Percentiles rank a stretch among this genome's conserved stretches.
phyloP scores from a whole-genome alignment of 2,888 invertebrate genomes.

The Drosophila recens region DNA sequence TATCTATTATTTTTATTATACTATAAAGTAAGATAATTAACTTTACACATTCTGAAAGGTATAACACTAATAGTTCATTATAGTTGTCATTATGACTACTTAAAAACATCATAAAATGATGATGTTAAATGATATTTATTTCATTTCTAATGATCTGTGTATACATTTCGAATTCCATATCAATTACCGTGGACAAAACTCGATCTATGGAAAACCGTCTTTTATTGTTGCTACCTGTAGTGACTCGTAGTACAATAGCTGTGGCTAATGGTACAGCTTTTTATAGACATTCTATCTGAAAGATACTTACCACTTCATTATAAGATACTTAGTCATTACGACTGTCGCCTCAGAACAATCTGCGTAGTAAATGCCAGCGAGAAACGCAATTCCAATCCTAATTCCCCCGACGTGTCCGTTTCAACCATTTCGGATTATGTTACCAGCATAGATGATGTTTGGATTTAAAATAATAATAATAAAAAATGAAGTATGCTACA shows the following conservation, averaged over 20 bases:
- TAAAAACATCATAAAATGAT: background rate
- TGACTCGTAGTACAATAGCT: constrained; percentile 4
- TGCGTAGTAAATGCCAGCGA: constrained; percentile 47
- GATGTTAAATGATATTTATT: constrained; percentile 8
- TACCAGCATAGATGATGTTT: constrained; percentile 51
- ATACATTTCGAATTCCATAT: constrained; percentile 16
- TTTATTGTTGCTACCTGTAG: constrained; percentile 12
- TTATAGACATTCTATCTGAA: constrained; percentile 14
- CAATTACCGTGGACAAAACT: constrained; percentile 6
- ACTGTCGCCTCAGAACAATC: constrained; percentile 48
- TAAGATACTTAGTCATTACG: constrained; percentile 70
- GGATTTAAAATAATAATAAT: constrained; percentile 21
- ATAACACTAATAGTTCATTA: background rate
- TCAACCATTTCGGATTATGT: constrained; percentile 45
- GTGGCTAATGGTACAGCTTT: background rate
- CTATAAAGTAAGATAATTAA: background rate
- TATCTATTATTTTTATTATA: background rate
- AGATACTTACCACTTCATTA: constrained; percentile 72
- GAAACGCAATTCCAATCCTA: constrained; percentile 40
- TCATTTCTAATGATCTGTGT: constrained; percentile 5
- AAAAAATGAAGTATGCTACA: constrained; percentile 2
- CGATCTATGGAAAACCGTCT: background rate
- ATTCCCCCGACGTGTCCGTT: constrained; percentile 2
- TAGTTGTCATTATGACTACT: background rate
- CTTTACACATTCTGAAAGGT: background rate